phyloP scores from a whole-genome alignment of 2,797 vertebrate species.

The Phoebastria nigripes region DNA sequence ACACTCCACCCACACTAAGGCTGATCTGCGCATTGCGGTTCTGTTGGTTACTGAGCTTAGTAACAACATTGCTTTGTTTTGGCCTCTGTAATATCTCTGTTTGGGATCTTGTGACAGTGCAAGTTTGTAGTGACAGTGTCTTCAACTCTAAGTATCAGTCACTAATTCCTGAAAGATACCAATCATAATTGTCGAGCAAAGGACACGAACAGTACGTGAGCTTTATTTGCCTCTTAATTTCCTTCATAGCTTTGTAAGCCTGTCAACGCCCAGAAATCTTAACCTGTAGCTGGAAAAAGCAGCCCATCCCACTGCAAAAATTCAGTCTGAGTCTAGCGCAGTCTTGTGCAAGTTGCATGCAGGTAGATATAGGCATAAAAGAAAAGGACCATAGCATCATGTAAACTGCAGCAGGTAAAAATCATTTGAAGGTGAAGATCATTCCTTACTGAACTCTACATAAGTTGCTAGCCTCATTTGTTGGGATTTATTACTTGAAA shows the following conservation, averaged over 20 bases:
- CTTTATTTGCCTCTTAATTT: neutral
- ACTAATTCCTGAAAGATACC: neutral
- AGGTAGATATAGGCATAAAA: neutral
- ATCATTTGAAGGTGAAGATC: neutral
- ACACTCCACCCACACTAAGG: accelerated
- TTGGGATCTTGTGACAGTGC: neutral
- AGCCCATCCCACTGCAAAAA: neutral
- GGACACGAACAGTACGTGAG: neutral
- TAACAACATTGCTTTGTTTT: neutral
- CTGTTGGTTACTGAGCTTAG: neutral
- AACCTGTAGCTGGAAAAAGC: neutral
- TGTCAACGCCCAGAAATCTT: neutral
- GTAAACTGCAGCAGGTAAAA: neutral
- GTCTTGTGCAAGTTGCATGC: neutral
- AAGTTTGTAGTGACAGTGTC: neutral
- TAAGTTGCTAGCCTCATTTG: neutral
- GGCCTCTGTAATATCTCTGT: neutral
- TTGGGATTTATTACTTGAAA: neutral
- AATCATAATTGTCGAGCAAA: neutral
- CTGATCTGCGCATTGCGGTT: accelerated
- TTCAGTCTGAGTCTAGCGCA: neutral
- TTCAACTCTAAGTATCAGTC: neutral
- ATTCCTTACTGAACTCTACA: neutral
- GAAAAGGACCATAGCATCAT: neutral
- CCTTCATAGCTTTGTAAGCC: neutral